Percentiles rank a stretch among this genome's conserved stretches.
These are phyloP conservation scores for Loripinus fragilis DNA, from an alignment of 2,888 invertebrate genomes.

Conservation along the genomic window DNA sequence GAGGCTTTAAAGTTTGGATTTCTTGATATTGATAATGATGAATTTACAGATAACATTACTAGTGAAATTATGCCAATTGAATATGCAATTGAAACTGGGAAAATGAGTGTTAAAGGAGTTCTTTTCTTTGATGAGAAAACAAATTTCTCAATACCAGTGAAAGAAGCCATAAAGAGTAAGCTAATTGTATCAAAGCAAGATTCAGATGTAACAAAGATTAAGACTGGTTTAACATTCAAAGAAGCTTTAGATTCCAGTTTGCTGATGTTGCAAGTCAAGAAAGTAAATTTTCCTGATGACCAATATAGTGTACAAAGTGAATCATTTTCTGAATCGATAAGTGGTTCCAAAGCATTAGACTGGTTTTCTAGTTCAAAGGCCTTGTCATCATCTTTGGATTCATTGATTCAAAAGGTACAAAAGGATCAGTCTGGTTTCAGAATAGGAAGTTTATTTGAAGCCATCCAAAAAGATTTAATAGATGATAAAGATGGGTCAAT, in stretches of 20 bases:
- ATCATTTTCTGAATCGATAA: conserved; percentile 42
- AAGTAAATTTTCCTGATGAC: conserved; percentile 35
- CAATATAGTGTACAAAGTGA: conserved; percentile 57
- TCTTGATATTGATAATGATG: conserved; percentile 60
- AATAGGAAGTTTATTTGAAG: conserved; percentile 64
- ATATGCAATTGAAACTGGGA: conserved; percentile 90
- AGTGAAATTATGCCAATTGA: conserved; percentile 84
- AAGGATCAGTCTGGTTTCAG: conserved; percentile 61
- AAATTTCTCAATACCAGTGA: conserved; percentile 48
- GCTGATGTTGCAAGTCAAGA: conserved; percentile 37
- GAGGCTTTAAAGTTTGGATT: conserved; percentile 64
- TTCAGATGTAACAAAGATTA: background rate
- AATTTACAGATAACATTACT: conserved; percentile 62
- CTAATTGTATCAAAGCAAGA: conserved; percentile 22
- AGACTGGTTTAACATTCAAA: conserved; percentile 50
- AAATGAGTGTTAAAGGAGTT: conserved; percentile 87
- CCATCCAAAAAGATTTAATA: conserved; percentile 63
- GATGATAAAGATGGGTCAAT: conserved; percentile 49
- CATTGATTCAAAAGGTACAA: conserved; percentile 66
- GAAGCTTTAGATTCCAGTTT: conserved; percentile 55
- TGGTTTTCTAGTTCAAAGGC: conserved; percentile 64
- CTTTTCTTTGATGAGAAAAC: conserved; percentile 53
- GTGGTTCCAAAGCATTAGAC: conserved; percentile 47
- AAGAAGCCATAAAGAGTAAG: conserved; percentile 52
- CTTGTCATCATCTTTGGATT: conserved; percentile 73